phyloP scores from a whole-genome alignment of 2,113 vertebrate species.

The Otis tarda region DNA sequence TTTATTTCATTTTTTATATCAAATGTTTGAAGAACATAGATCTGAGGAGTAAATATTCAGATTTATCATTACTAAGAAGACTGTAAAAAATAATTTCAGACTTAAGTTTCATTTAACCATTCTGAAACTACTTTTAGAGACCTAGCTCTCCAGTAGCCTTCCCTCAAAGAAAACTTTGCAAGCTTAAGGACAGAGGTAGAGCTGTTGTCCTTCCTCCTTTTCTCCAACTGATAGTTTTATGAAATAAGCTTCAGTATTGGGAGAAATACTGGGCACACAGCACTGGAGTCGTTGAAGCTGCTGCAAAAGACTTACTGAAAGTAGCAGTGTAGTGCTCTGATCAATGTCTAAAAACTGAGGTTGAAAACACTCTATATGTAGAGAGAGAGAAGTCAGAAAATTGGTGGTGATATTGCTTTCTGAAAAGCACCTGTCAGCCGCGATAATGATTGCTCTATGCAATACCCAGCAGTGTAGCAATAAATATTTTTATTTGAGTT shows the following conservation, averaged over 20 bases:
- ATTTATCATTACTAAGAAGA: neutral
- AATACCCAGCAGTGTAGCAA: neutral
- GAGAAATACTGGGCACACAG: neutral
- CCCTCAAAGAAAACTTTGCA: neutral
- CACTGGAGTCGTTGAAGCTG: neutral
- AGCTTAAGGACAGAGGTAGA: neutral
- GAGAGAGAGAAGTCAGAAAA: neutral
- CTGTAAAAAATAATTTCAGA: neutral
- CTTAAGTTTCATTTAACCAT: neutral
- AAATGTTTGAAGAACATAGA: neutral
- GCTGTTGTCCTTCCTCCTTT: neutral
- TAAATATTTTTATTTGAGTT: neutral
- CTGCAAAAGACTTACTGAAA: neutral
- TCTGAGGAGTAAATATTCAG: neutral
- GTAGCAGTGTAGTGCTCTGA: neutral
- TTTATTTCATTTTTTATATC: neutral
- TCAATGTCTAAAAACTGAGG: neutral
- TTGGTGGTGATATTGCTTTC: neutral
- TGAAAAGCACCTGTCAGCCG: neutral
- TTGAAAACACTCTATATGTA: rapidly evolving
- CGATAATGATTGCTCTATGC: neutral
- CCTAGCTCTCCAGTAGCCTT: neutral
- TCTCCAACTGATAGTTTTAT: neutral
- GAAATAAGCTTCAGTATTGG: neutral
- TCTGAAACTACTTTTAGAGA: neutral